A percentile compares a stretch with the other conserved stretches of the same genome.
These are phyloP conservation scores for Tillus elongatus DNA, from an alignment of 2,888 invertebrate genomes.

Conservation along the genomic window DNA sequence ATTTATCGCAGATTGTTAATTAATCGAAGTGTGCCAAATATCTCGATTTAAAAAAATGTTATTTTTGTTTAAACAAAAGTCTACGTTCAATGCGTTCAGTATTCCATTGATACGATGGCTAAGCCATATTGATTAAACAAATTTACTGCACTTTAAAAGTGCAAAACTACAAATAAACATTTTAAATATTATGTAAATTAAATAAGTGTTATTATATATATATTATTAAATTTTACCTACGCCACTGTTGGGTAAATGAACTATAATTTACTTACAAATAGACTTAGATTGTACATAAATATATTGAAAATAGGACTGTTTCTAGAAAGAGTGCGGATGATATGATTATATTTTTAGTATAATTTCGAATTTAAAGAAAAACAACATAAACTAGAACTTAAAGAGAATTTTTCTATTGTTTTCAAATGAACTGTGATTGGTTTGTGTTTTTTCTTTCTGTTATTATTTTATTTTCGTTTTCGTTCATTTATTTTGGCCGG, in stretches of 20 bases:
- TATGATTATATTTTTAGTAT: background rate
- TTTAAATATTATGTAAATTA: constrained; percentile 33
- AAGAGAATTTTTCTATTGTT: constrained; percentile 22
- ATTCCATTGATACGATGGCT: constrained; percentile 29
- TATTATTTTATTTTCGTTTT: constrained; percentile 21
- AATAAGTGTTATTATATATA: constrained; percentile 25
- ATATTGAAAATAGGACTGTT: background rate
- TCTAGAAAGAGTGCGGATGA: constrained; percentile 3
- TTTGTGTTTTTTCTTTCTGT: constrained; percentile 18
- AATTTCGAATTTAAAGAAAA: background rate
- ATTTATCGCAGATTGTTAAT: too few species aligned
- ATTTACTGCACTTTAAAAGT: constrained; percentile 39
- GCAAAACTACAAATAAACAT: constrained; percentile 34
- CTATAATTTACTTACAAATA: constrained; percentile 12
- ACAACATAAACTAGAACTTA: constrained; percentile 8
- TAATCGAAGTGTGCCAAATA: too few species aligned
- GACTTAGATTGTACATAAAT: constrained; percentile 5
- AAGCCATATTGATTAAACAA: constrained; percentile 33
- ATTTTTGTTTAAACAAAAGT: constrained; percentile 6
- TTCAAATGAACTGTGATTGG: constrained; percentile 9
- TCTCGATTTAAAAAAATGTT: constrained; percentile 7
- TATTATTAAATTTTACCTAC: constrained; percentile 13
- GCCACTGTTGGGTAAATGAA: constrained; percentile 13
- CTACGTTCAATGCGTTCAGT: constrained; percentile 29
- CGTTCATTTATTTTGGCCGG: constrained; percentile 26